phyloP scores from a whole-genome alignment of 1,140 invertebrate genomes.

The Cydia fagiglandana region DNA sequence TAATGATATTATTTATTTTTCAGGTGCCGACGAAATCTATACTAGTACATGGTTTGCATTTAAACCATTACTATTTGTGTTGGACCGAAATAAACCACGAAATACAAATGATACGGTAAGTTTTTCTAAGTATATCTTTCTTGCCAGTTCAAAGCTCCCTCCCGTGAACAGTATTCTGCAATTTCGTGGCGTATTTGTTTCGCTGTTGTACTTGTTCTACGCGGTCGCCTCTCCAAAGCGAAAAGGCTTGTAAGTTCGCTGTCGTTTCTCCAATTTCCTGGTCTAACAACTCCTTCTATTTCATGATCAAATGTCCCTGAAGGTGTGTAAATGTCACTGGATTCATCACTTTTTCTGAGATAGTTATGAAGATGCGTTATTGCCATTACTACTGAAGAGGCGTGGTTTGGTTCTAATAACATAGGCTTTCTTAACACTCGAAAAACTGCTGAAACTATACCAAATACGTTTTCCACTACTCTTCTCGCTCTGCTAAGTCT shows the following conservation, averaged over 20 bases:
- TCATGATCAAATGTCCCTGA: not conserved
- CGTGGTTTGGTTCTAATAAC: slow-evolving; percentile 16
- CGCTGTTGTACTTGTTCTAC: not conserved
- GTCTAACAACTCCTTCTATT: not conserved
- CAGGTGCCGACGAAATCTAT: slow-evolving; percentile 6
- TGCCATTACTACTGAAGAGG: slow-evolving; percentile 7
- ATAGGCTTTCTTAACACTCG: slow-evolving; percentile 9
- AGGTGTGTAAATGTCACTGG: not conserved
- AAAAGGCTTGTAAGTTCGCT: not conserved
- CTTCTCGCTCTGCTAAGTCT: not conserved
- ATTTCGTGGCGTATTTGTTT: not conserved
- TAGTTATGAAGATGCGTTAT: slow-evolving; percentile 8
- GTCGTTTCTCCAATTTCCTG: slow-evolving; percentile 1
- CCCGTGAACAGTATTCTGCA: not conserved
- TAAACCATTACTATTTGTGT: not conserved
- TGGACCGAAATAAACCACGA: not conserved
- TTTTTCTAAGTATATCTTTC: slow-evolving; percentile 9
- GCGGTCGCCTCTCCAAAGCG: not conserved
- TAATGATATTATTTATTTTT: not conserved
- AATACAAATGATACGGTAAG: not conserved
- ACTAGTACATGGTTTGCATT: not conserved
- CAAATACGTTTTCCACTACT: slow-evolving; percentile 24
- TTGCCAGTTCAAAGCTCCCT: not conserved
- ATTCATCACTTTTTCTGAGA: not conserved
- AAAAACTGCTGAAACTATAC: not conserved